Evolutionary conservation across 1,140 invertebrate species (phyloP).

Genomic region (Alviniconcha marisindica): DNA sequence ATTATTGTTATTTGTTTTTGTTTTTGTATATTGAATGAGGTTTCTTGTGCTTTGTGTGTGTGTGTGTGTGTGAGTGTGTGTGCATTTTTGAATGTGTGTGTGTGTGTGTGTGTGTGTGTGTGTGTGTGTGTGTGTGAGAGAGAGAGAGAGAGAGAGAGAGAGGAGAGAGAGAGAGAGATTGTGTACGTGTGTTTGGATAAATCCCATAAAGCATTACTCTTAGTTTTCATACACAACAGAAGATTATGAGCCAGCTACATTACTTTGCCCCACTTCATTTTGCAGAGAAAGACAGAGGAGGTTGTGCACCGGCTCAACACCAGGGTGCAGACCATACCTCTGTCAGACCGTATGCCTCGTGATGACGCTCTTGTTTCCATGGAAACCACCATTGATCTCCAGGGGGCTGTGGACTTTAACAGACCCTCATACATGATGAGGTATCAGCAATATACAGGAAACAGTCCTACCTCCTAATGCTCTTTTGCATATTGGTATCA

Average conservation of each 20-base stretch:
- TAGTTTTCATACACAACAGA: too few species aligned
- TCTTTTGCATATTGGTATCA: too few species aligned
- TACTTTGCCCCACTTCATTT: too few species aligned
- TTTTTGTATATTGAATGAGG: too few species aligned
- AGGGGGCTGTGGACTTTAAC: slow-evolving; percentile 35
- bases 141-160: too few species aligned
- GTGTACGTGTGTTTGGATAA: too few species aligned
- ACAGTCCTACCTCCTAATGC: too few species aligned
- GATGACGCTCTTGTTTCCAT: slow-evolving; percentile 34
- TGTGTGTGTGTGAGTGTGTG: not conserved
- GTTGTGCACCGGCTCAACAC: slow-evolving; percentile 71
- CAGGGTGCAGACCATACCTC: slow-evolving; percentile 68
- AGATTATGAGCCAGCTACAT: too few species aligned
- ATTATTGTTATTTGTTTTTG: too few species aligned
- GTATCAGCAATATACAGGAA: not conserved
- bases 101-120: not conserved
- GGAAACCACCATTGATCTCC: slow-evolving; percentile 46
- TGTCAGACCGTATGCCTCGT: slow-evolving; percentile 35
- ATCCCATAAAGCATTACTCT: too few species aligned
- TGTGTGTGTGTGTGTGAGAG: not conserved
- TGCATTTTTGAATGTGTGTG: not conserved
- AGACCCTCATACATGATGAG: slow-evolving; percentile 37
- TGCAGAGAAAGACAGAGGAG: slow-evolving; percentile 66
- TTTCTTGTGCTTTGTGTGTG: too few species aligned
- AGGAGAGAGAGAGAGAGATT: too few species aligned